A percentile compares a stretch with the other conserved stretches of the same genome.
Evolutionary conservation across 2,797 vertebrate genomes (phyloP).

Genomic region (Galago senegalensis): DNA sequence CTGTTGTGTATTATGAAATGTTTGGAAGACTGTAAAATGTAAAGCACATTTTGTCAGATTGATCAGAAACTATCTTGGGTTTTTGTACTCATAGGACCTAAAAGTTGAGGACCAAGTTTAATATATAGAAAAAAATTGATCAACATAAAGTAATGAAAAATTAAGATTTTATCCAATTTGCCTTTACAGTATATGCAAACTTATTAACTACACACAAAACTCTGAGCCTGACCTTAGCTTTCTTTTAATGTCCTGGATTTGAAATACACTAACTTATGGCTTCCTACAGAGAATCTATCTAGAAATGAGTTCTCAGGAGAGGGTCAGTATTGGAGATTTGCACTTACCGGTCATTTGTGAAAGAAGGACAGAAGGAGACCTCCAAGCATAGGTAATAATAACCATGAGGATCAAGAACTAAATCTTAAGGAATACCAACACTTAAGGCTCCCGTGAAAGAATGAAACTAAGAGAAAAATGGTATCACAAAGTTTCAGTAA

Average conservation of each 20-base stretch:
- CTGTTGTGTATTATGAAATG: neutral
- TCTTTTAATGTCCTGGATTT: conserved; percentile 37
- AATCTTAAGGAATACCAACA: neutral
- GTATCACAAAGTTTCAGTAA: neutral
- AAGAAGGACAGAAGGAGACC: neutral
- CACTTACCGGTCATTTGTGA: conserved; percentile 17
- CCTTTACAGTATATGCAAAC: neutral
- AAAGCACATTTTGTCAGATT: neutral
- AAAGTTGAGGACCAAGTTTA: neutral
- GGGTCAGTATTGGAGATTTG: neutral
- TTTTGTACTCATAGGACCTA: neutral
- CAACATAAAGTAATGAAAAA: neutral
- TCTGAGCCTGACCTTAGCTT: conserved; percentile 4
- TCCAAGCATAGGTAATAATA: neutral
- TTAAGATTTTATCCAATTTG: conserved; percentile 5
- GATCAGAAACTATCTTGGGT: neutral
- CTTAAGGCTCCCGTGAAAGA: neutral
- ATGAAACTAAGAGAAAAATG: conserved; percentile 11
- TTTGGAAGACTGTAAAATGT: neutral
- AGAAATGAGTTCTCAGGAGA: conserved; percentile 14
- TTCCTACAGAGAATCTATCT: neutral
- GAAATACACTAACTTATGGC: neutral
- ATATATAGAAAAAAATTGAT: neutral
- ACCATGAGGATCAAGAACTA: neutral
- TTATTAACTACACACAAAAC: neutral